Evolutionary conservation across 1,140 invertebrate genomes (phyloP).

Genomic region (Drosophila orosa): DNA sequence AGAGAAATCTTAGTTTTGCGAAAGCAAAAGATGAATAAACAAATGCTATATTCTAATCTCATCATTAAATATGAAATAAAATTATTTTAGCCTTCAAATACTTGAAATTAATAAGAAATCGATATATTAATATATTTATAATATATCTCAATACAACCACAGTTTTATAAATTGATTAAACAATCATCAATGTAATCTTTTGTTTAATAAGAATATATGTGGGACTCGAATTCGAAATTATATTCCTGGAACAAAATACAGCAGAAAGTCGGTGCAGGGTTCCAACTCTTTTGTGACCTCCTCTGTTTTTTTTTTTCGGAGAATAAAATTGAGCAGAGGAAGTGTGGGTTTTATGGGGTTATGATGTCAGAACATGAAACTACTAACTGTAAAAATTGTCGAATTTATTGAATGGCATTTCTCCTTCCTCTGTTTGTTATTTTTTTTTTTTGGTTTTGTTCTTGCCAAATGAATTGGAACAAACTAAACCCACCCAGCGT

Average conservation of each 20-base stretch:
- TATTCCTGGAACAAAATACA: neutral
- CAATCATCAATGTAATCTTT: neutral
- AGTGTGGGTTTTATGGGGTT: slow-evolving; percentile 16
- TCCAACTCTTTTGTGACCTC: neutral
- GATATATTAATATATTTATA: neutral
- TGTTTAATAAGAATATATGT: neutral
- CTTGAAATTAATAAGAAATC: neutral
- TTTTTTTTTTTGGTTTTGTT: slow-evolving; percentile 43
- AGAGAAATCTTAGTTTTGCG: slow-evolving; percentile 1
- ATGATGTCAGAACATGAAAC: slow-evolving; percentile 41
- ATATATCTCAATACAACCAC: neutral
- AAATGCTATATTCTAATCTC: neutral
- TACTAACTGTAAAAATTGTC: slow-evolving; percentile 51
- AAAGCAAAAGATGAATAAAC: neutral
- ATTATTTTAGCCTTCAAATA: neutral
- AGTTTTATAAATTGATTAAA: neutral
- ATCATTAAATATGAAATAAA: neutral
- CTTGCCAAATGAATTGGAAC: slow-evolving; percentile 77
- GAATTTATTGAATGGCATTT: slow-evolving; percentile 66
- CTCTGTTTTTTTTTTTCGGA: neutral
- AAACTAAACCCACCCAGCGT: slow-evolving; percentile 26
- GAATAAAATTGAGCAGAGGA: slow-evolving; percentile 3
- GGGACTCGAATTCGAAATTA: neutral
- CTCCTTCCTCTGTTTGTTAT: slow-evolving; percentile 5
- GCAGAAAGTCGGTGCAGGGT: neutral